Conservation (phyloP, 2,797 vertebrate genomes). For the Triplophysa yarkandensis region DNA sequence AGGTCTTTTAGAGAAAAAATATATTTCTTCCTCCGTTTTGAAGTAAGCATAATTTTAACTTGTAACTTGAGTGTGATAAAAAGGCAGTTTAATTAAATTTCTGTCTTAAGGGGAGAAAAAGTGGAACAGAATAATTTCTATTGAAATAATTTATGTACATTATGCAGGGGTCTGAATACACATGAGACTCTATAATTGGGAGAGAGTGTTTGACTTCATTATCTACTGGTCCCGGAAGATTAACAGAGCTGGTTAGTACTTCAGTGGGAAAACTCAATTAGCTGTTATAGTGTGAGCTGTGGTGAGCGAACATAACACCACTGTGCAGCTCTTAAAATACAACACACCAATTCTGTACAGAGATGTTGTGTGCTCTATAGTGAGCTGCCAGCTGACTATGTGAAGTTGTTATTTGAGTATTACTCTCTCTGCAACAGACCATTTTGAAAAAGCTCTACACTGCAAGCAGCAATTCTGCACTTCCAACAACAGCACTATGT, state of each 20-base stretch:
- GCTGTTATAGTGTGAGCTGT: conserved; percentile 2
- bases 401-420: too few species aligned
- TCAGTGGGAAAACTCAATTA: conserved; percentile 33
- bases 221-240: conserved; percentile 30
- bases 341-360: neutral
- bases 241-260: conserved; percentile 9
- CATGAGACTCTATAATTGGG: conserved; percentile 19
- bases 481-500: too few species aligned
- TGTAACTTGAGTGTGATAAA: conserved; percentile 3
- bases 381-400: too few species aligned
- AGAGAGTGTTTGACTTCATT: conserved; percentile 37
- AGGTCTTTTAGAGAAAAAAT: neutral
- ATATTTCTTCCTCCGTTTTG: neutral
- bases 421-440: too few species aligned
- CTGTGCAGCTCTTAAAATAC: neutral
- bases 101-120: conserved; percentile 21
- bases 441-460: too few species aligned
- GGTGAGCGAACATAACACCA: neutral
- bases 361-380: neutral
- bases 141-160: neutral
- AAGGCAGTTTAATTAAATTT: conserved; percentile 16
- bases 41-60: neutral
- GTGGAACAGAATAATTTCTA: conserved; percentile 1
- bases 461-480: too few species aligned
- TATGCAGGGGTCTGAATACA: conserved; percentile 10